A percentile compares a stretch with the other conserved stretches of the same genome.
Evolutionary conservation across 2,113 vertebrate species (phyloP).

Genomic region (Dunckerocampus dactyliophorus): DNA sequence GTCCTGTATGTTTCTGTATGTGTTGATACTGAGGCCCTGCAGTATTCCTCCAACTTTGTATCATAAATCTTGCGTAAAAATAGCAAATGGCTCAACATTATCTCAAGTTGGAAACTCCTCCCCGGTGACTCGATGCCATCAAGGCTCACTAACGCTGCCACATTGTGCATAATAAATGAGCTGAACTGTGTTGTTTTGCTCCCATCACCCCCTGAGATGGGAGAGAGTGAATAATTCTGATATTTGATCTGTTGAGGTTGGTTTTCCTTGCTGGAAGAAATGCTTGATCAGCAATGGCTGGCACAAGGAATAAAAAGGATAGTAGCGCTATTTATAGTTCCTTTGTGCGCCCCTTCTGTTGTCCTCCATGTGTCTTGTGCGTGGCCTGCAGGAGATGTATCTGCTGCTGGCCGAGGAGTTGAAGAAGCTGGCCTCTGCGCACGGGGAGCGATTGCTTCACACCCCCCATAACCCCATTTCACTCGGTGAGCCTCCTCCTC

Average conservation of each 20-base stretch:
- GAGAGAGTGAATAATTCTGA: constrained; percentile 51
- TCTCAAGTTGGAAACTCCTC: constrained; percentile 27
- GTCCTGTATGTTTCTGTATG: not conserved
- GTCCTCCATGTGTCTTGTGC: constrained; percentile 28
- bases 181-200: constrained; percentile 28
- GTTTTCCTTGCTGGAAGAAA: constrained; percentile 24
- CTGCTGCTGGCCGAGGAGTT: constrained; percentile 83
- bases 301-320: constrained; percentile 19
- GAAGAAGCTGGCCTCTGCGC: constrained; percentile 80
- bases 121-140: constrained; percentile 29
- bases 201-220: constrained; percentile 6
- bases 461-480: constrained; percentile 95
- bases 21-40: not conserved
- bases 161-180: constrained; percentile 53
- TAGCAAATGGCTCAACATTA: not conserved
- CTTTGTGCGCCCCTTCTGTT: constrained; percentile 13
- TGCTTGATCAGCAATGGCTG: constrained; percentile 48
- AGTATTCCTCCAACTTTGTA: not conserved
- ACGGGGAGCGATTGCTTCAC: constrained; percentile 84
- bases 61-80: not conserved
- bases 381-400: constrained; percentile 86
- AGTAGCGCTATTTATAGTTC: constrained; percentile 51
- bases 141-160: constrained; percentile 43
- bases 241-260: constrained; percentile 19
- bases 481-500: constrained; percentile 75